Evolutionary conservation across 2,797 vertebrate species (phyloP).

Genomic region (Trachops cirrhosus): DNA sequence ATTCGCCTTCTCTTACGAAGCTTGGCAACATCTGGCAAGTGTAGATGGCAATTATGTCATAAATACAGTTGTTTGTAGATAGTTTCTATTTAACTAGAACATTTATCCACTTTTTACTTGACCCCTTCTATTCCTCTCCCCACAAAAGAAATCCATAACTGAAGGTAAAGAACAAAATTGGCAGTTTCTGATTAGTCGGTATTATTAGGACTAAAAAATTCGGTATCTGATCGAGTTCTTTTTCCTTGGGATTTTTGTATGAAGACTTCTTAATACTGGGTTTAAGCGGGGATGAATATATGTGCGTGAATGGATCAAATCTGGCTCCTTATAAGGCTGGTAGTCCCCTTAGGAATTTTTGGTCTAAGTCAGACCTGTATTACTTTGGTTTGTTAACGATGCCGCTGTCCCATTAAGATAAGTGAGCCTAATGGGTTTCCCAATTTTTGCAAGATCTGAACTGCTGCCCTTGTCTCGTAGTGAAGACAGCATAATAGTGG

Average conservation of each 20-base stretch:
- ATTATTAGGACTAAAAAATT: not conserved
- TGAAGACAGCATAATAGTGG: not conserved
- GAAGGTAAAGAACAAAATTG: slow-evolving; percentile 8
- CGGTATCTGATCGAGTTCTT: not conserved
- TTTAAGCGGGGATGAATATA: not conserved
- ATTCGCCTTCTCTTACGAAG: not conserved
- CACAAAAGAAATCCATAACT: not conserved
- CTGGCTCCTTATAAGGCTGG: not conserved
- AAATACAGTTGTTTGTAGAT: slow-evolving; percentile 53
- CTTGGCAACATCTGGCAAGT: slow-evolving; percentile 61
- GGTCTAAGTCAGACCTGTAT: not conserved
- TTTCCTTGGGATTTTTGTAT: not conserved
- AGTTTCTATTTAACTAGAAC: slow-evolving; percentile 57
- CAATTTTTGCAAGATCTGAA: not conserved
- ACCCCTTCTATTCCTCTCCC: not conserved
- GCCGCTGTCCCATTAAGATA: not conserved
- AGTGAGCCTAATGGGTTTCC: not conserved
- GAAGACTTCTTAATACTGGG: not conserved
- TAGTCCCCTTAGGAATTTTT: not conserved
- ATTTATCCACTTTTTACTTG: slow-evolving; percentile 27
- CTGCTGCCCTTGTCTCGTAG: not conserved
- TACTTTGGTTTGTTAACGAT: not conserved
- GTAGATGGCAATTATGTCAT: slow-evolving; percentile 55
- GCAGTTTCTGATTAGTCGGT: slow-evolving; percentile 21
- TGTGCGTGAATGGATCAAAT: not conserved